Base-by-base conservation (phyloP, 2,888 invertebrate species). In the Sturmia bella region DNA sequence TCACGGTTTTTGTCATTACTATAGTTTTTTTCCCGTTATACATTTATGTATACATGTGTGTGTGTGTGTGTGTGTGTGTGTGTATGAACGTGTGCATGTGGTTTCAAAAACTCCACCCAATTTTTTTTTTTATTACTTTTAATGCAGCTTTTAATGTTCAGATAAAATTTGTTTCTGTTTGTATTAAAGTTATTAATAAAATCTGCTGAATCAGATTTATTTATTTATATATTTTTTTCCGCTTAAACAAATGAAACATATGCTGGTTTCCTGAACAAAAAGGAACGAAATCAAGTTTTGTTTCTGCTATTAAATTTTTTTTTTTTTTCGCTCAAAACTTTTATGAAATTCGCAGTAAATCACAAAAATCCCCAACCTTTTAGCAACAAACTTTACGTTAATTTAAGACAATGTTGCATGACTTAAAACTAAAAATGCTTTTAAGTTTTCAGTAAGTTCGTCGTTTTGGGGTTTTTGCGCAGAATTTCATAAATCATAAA, bases 401-500 rank as follows among this genome's bases (percentile, higher is more conserved):
- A 11, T 45, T 59, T 37, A 48, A 41, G 41, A 39, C 21, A 74
- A 43, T 64, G 56, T 56, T 73, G 24, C 24, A 54, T 32, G 54
- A 54, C 3, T 54, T 54, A 13, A 32, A 17, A 32, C 54, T 50
- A 12, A 21, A n/a, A 57, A 57, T 41, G 41, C 48, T 15, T 39
- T 70, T 41, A 27, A 52, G 19, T 54, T 64, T 39, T 43, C 17
- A 41, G 32, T 27, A 15, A 32, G 50, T 50, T 19, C 0, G 4
- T 1, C 7, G 4, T 32, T 32, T 7, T n/a, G n/a, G 7, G 6
- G 3, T 27, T 56, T 43, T 64, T 21, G 7, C 24, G 21, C 61
- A 52, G 3, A 43, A 45, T 72, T 78, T 50, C 15, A 79, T 79
- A 73, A 79, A 79, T 79, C 78, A 79, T 79, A 73, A 66, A 73